Evolutionary conservation across 2,888 invertebrate species (phyloP), one percentile per base, ranked within the genome.

Genomic region (Argyresthia albistria): DNA sequence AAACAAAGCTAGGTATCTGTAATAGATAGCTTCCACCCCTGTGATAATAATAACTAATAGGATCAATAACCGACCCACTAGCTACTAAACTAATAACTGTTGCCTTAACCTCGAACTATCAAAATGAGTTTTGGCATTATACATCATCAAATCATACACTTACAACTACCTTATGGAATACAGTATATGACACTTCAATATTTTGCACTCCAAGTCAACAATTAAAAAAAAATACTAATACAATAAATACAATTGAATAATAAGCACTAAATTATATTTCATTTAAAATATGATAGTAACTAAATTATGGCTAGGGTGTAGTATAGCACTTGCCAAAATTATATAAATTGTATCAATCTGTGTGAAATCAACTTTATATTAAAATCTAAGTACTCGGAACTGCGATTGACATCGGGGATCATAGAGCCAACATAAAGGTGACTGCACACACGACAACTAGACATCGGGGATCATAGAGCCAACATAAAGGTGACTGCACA

Each of bases 121-220:
- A 15, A 45, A 45, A 48, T 48, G 57, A 61, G 65, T 67, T 70
- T n/a, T 67, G 68, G 70, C 69, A 66, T 67, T 54, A 25, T 25
- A 53, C 58, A 62, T 48, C 60, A 25, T 25, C 6, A 6, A 25
- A 25, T 25, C 62, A 57, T 60, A 58, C 56, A 50, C 57, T 60
- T 58, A 61, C 58, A 60, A 50, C 55, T 63, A 48, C 60, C 69
- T 50, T 66, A 67, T 63, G 59, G 60, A 59, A 65, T 64, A 70
- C 67, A 65, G 72, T 75, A 77, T n/a, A 50, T 50, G 50, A 50
- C 50, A 50, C 50, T 12, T 35, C 11, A 37, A 50, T 15, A 50
- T 59, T 65, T 67, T 68, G 59, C 64, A 60, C 60, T 60, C 61
- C 62, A 59, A 69, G 73, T 75, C 75, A 71, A 75, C 70, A 61